Conservation (phyloP, 2,797 vertebrate species). For the Pogonophryne albipinna region DNA sequence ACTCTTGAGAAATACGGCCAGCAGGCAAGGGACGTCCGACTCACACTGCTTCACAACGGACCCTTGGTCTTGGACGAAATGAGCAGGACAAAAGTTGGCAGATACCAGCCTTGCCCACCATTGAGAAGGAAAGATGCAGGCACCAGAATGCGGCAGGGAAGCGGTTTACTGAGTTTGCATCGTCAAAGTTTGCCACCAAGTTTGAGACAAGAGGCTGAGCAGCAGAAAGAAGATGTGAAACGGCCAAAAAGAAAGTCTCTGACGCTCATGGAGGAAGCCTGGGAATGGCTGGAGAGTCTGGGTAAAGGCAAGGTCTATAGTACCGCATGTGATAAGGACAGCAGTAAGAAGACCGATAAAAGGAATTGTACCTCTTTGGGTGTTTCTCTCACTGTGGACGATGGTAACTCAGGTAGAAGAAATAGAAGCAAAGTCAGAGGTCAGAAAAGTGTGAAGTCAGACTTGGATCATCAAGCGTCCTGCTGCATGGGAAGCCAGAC, state of each 20-base stretch:
- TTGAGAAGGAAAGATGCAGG: conserved; percentile 75
- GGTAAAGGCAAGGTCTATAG: conserved; percentile 79
- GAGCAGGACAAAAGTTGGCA: conserved; percentile 55
- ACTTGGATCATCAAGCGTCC: conserved; percentile 72
- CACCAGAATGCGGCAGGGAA: conserved; percentile 57
- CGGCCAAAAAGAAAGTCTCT: conserved; percentile 85
- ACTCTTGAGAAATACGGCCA: conserved; percentile 84
- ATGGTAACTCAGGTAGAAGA: conserved; percentile 35
- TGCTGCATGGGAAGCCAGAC: conserved; percentile 75
- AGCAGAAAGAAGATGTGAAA: conserved; percentile 71
- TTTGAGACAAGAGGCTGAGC: conserved; percentile 57
- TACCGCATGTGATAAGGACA: conserved; percentile 68
- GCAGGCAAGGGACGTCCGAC: conserved; percentile 83
- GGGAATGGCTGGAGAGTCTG: conserved; percentile 86
- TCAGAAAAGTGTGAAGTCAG: conserved; percentile 58
- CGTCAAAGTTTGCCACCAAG: conserved; percentile 83
- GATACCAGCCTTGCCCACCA: conserved; percentile 69
- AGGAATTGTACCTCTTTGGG: conserved; percentile 58
- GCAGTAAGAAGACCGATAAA: conserved; percentile 64
- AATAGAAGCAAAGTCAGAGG: conserved; percentile 59
- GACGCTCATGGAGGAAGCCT: conserved; percentile 85
- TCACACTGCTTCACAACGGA: conserved; percentile 79
- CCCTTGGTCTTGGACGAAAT: conserved; percentile 64
- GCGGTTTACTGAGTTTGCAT: conserved; percentile 60
- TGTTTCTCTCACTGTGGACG: conserved; percentile 45